Conservation (phyloP, 2,113 vertebrate species). For the Tinamus guttatus region DNA sequence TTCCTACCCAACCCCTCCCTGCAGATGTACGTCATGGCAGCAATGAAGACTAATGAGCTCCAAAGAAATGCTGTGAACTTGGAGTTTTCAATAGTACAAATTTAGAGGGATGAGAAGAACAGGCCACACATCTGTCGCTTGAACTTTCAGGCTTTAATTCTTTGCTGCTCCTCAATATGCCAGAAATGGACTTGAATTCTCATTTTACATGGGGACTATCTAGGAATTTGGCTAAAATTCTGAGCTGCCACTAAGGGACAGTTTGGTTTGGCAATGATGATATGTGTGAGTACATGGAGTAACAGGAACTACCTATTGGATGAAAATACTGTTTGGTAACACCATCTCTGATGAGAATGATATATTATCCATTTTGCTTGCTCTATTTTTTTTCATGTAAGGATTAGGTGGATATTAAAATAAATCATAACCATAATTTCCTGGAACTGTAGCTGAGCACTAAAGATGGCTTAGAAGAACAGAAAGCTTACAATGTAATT, state of each 20-base stretch:
- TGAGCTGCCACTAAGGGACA: neutral
- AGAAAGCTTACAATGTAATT: neutral
- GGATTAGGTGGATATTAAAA: neutral
- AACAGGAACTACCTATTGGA: neutral
- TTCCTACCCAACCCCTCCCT: neutral
- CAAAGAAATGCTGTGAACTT: neutral
- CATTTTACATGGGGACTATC: neutral
- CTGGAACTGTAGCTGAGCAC: neutral
- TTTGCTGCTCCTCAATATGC: neutral
- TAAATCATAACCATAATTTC: neutral
- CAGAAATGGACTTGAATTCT: neutral
- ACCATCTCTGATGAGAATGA: neutral
- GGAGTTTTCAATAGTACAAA: neutral
- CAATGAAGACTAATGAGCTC: neutral
- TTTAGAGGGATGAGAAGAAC: neutral
- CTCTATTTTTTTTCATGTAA: neutral
- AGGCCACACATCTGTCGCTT: accelerated
- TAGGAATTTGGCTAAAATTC: neutral
- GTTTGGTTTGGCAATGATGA: neutral
- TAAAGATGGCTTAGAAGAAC: neutral
- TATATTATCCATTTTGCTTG: neutral
- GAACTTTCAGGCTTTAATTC: neutral
- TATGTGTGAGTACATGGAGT: neutral
- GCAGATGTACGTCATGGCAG: neutral
- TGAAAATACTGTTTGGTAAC: neutral